phyloP scores from a whole-genome alignment of 1,140 invertebrate species.

The Trachymyrmex cornetzi region DNA sequence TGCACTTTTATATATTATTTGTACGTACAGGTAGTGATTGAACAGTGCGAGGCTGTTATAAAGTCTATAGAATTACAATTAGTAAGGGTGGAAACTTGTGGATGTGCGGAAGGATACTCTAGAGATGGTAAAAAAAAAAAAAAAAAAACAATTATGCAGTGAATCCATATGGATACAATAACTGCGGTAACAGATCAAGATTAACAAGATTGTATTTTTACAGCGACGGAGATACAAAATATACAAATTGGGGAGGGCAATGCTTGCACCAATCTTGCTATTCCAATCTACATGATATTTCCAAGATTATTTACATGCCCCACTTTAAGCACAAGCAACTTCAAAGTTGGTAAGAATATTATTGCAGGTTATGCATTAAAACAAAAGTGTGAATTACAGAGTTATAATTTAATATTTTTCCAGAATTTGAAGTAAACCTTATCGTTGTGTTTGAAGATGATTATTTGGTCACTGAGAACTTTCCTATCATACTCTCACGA shows the following conservation, averaged over 20 bases:
- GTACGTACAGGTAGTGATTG: conserved; percentile 88
- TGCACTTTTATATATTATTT: conserved; percentile 6
- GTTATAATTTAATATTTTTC: conserved; percentile 64
- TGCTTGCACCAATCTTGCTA: conserved; percentile 92
- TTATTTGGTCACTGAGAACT: conserved; percentile 98
- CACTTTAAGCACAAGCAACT: conserved; percentile 95
- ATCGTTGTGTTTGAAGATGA: conserved; percentile 97
- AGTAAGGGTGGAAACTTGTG: conserved; percentile 97
- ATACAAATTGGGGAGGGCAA: conserved; percentile 99
- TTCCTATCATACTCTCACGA: conserved; percentile 93
- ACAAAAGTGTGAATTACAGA: conserved; percentile 8
- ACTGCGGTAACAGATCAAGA: neutral
- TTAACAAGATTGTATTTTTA: conserved; percentile 73
- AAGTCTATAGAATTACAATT: conserved; percentile 98
- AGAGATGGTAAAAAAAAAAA: conserved; percentile 95
- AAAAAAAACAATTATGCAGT: neutral
- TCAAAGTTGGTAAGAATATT: conserved; percentile 95
- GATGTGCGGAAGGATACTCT: conserved; percentile 97
- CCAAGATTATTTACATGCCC: conserved; percentile 98
- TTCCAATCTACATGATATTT: conserved; percentile 98
- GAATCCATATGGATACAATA: neutral
- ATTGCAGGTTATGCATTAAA: neutral
- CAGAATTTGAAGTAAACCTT: conserved; percentile 98
- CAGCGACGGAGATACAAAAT: conserved; percentile 99
- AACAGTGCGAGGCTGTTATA: conserved; percentile 92